Evolutionary conservation across 2,888 invertebrate species (phyloP).

Genomic region (Tolmerus cingulatus): DNA sequence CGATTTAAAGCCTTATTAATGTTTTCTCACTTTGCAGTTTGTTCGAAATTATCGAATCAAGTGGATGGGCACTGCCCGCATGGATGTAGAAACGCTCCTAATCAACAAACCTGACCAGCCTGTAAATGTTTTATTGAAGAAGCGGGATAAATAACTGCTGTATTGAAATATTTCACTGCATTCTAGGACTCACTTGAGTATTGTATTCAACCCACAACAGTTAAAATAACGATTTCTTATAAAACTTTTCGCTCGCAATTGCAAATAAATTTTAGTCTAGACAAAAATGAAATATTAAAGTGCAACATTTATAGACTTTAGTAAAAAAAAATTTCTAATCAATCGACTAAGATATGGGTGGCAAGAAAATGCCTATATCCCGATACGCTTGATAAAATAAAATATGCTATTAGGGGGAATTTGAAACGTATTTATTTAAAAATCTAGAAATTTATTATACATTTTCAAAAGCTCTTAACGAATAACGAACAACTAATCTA

Average conservation of each 20-base stretch:
- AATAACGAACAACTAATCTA: not conserved
- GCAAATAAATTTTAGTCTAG: not conserved
- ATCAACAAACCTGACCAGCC: slow-evolving; percentile 83
- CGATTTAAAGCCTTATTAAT: not conserved
- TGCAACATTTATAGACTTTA: not conserved
- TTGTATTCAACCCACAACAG: not conserved
- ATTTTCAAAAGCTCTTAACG: not conserved
- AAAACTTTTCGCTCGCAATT: not conserved
- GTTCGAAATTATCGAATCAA: slow-evolving; percentile 69
- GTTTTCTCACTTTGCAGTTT: slow-evolving; percentile 66
- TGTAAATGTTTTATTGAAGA: slow-evolving; percentile 49
- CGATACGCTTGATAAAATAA: not conserved
- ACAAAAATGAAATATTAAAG: not conserved
- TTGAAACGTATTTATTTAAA: slow-evolving; percentile 12
- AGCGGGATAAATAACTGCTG: not conserved
- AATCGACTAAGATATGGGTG: too few relatives aligned
- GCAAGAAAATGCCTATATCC: not conserved
- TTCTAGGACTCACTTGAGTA: not conserved
- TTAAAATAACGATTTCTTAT: not conserved
- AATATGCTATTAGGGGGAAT: not conserved
- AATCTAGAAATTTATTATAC: not conserved
- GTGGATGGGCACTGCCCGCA: slow-evolving; percentile 68
- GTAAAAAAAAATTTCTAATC: too few relatives aligned
- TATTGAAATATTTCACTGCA: not conserved
- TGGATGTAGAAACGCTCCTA: slow-evolving; percentile 74